Evolutionary conservation across 1,140 invertebrate genomes (phyloP).

Genomic region (Eufriesea mexicana): DNA sequence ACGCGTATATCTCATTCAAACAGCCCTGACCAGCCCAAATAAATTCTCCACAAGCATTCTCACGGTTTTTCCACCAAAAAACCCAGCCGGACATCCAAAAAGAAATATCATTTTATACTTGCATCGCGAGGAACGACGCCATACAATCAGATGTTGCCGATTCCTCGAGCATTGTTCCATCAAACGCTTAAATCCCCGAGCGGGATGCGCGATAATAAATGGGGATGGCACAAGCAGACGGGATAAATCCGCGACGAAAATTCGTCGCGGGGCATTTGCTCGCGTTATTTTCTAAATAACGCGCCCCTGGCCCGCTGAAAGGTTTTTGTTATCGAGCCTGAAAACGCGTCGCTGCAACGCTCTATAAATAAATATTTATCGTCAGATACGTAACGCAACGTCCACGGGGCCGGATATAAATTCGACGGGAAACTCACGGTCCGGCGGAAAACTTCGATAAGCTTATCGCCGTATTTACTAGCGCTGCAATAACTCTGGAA

Average conservation of each 20-base stretch:
- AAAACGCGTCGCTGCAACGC: neutral
- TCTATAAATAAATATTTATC: constrained; percentile 51
- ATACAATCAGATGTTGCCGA: too few species aligned
- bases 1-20: too few species aligned
- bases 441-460: constrained; percentile 29
- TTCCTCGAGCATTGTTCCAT: too few species aligned
- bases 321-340: constrained; percentile 36
- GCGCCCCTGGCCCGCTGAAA: neutral
- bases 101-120: neutral
- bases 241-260: constrained; percentile 12
- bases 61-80: too few species aligned
- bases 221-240: neutral
- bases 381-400: constrained; percentile 34
- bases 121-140: neutral
- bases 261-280: neutral
- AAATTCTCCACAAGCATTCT: too few species aligned
- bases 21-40: too few species aligned
- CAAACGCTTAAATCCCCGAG: neutral
- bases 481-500: constrained; percentile 7
- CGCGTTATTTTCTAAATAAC: constrained; percentile 12
- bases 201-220: neutral
- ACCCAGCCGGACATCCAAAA: too few species aligned
- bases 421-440: constrained; percentile 19
- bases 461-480: constrained; percentile 42
- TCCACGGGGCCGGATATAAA: constrained; percentile 24